These are phyloP conservation scores for Oryzias javanicus DNA, from an alignment of 2,113 vertebrate species.

Conservation along the genomic window DNA sequence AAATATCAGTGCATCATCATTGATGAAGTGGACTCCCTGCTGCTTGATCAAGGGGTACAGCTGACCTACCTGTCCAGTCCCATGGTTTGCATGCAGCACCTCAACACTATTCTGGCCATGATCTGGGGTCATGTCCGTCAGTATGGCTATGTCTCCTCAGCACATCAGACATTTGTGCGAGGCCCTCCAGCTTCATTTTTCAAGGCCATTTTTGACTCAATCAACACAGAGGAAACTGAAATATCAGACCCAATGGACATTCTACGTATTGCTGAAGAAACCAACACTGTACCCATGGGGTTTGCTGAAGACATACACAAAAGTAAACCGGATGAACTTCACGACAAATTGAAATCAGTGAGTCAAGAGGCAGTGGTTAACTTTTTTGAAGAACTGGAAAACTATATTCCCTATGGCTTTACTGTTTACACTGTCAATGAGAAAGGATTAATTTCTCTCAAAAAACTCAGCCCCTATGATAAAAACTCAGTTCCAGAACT, in stretches of 20 bases:
- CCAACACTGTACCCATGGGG: background rate
- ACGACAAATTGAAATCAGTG: slow-evolving; percentile 14
- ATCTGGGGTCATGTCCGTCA: slow-evolving; percentile 20
- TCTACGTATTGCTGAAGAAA: slow-evolving; percentile 12
- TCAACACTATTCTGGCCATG: slow-evolving; percentile 22
- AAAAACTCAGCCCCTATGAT: slow-evolving; percentile 19
- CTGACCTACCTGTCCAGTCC: slow-evolving; percentile 37
- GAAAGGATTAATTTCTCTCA: slow-evolving; percentile 12
- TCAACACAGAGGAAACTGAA: background rate
- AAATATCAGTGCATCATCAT: slow-evolving; percentile 35
- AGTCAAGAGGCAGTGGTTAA: slow-evolving; percentile 5
- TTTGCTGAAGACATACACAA: slow-evolving; percentile 9
- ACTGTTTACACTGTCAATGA: slow-evolving; percentile 28
- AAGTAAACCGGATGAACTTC: background rate
- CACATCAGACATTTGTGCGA: slow-evolving; percentile 9
- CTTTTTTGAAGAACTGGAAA: slow-evolving; percentile 17
- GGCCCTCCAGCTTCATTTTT: slow-evolving; percentile 23
- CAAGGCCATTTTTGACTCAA: slow-evolving; percentile 32
- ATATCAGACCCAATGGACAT: slow-evolving; percentile 19
- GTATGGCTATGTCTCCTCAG: slow-evolving; percentile 14
- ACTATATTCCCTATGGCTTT: slow-evolving; percentile 26
- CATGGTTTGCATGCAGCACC: slow-evolving; percentile 19
- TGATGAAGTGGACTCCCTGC: slow-evolving; percentile 37
- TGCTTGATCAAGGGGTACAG: slow-evolving; percentile 35
- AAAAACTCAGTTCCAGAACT: slow-evolving; percentile 13